phyloP scores from a whole-genome alignment of 2,888 invertebrate species.

The Lasioglossum calceatum region DNA sequence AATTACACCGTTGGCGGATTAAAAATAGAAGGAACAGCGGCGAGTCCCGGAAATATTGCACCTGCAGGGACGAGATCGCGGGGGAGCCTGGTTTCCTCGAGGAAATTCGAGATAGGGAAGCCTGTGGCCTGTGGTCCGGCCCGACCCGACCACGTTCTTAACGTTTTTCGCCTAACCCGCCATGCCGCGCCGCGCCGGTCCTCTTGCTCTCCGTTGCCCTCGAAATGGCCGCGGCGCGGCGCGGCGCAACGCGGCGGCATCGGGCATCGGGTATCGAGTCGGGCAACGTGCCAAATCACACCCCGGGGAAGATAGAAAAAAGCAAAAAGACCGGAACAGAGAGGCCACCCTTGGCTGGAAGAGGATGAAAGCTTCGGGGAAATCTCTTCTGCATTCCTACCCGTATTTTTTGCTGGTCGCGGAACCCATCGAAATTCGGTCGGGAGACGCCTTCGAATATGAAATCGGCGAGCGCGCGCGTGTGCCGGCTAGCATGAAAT shows the following conservation, averaged over 20 bases:
- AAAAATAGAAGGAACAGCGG: conserved; percentile 30
- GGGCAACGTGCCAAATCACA: conserved; percentile 69
- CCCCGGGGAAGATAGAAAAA: conserved; percentile 63
- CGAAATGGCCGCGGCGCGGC: conserved; percentile 41
- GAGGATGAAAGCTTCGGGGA: conserved; percentile 27
- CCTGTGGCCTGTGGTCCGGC: conserved; percentile 19
- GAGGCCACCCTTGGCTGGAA: not conserved
- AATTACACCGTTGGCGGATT: conserved; percentile 51
- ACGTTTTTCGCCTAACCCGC: conserved; percentile 47
- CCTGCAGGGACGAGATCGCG: conserved; percentile 25
- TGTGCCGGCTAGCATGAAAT: not conserved
- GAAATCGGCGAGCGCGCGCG: not conserved
- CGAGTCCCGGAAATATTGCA: conserved; percentile 33
- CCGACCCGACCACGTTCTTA: conserved; percentile 56
- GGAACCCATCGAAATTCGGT: conserved; percentile 24
- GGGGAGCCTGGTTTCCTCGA: conserved; percentile 9
- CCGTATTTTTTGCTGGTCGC: conserved; percentile 17
- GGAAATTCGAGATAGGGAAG: conserved; percentile 14
- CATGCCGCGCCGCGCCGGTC: no score
- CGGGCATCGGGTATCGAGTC: conserved; percentile 67
- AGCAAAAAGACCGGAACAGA: conserved; percentile 14
- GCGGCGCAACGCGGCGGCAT: conserved; percentile 25
- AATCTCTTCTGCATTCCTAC: conserved; percentile 53
- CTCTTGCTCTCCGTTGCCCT: conserved; percentile 50
- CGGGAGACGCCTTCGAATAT: conserved; percentile 36